Base-by-base conservation (phyloP, 1,140 invertebrate species). In the Philotrypesis tridentata region DNA sequence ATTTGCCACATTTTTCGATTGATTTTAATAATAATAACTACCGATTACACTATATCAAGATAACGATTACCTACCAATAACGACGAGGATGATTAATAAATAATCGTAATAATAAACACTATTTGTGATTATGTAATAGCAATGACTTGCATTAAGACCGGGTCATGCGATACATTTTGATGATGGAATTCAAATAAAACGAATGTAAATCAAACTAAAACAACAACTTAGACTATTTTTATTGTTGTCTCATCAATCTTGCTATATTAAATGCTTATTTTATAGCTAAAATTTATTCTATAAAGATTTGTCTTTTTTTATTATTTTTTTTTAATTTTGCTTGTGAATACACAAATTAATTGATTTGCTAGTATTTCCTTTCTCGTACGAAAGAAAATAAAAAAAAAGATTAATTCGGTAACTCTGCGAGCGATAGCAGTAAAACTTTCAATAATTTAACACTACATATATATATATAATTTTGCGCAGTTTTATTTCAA, bases 111-210 rank as follows among this genome's bases (percentile, higher is more conserved):
- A 90, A 78, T 74, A 79, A 79, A 87, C 81, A 87, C 86, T 90
- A 90, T 87, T 91, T 91, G 88, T 92, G 89, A 92, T 88, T 86
- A 90, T 92, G 90, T 91, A 88, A 91, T 84, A 87, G 89, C 89
- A 90, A 89, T 90, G 89, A 91, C 89, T 90, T 89, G 90, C 89
- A 88, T 89, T 90, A 86, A 90, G 87, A 89, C 85, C 89, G 90
- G 88, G 90, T 92, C 90, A 90, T 89, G 89, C 88, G 88, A 90
- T 88, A 90, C 87, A 90, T 91, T 88, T 91, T 91, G 89, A 91
- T 89, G 89, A 90, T 91, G 88, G 87, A 91, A 92, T 90, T 91
- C 87, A 90, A 92, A 92, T 92, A 92, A 92, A 91, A 92, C 88
- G 88, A 91, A 91, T 91, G 88, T 90, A 90, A 91, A 90, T 92